phyloP scores from a whole-genome alignment of 2,888 invertebrate genomes.

The Diarsia mendica region DNA sequence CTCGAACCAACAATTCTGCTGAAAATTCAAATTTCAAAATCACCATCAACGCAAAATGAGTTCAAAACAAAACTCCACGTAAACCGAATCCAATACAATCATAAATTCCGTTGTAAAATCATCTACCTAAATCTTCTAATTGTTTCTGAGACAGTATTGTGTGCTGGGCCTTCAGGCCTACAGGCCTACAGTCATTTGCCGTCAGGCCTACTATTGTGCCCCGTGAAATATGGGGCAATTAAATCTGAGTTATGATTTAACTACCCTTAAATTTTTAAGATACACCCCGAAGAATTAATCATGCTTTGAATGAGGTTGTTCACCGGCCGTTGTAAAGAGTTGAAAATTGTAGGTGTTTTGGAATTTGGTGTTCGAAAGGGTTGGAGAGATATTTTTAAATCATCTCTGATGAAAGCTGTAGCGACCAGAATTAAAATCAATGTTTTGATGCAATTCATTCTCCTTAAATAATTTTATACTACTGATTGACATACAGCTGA shows the following conservation, averaged over 20 bases:
- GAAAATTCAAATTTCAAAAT: slow-evolving; percentile 4
- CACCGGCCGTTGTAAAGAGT: slow-evolving; percentile 41
- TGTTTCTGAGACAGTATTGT: slow-evolving; percentile 77
- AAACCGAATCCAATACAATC: slow-evolving; percentile 56
- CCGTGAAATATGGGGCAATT: slow-evolving; percentile 75
- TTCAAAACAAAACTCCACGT: slow-evolving; percentile 53
- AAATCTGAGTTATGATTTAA: slow-evolving; percentile 73
- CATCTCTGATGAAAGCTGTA: background rate
- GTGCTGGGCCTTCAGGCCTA: slow-evolving; percentile 51
- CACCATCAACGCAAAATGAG: slow-evolving; percentile 13
- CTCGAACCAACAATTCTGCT: background rate
- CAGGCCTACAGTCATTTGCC: slow-evolving; percentile 55
- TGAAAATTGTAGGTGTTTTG: slow-evolving; percentile 46
- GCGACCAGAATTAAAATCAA: background rate
- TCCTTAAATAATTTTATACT: background rate
- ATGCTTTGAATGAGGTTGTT: slow-evolving; percentile 53
- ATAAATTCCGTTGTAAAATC: slow-evolving; percentile 70
- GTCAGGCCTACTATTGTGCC: slow-evolving; percentile 70
- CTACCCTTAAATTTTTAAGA: slow-evolving; percentile 71
- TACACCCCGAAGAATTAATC: slow-evolving; percentile 67
- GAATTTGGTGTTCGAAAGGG: slow-evolving; percentile 35
- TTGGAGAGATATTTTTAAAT: slow-evolving; percentile 14
- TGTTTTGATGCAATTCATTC: background rate
- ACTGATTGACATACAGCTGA: too few species aligned
- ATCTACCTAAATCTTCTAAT: slow-evolving; percentile 78